A percentile compares a stretch with the other conserved stretches of the same genome.
Evolutionary conservation across 2,797 vertebrate genomes (phyloP).

Genomic region (Eulemur albifrons): DNA sequence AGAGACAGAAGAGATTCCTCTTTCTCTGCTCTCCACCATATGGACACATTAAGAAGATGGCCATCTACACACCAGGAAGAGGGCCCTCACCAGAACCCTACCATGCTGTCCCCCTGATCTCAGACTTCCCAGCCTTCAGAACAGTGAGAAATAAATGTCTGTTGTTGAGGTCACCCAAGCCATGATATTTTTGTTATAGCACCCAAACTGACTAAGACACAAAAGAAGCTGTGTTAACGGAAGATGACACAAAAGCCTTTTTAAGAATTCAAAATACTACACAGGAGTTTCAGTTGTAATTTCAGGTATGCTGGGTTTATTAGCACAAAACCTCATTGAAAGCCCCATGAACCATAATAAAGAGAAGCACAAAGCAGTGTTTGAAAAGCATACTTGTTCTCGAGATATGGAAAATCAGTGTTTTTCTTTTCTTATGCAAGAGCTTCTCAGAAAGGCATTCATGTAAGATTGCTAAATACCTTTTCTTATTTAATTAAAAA

Average conservation of each 20-base stretch:
- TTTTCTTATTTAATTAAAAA: slow-evolving; percentile 81
- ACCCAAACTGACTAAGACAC: not conserved
- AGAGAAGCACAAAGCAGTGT: not conserved
- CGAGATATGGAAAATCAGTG: not conserved
- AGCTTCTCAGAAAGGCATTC: slow-evolving; percentile 54
- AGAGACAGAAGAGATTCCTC: not conserved
- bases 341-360: not conserved
- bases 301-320: slow-evolving; percentile 19
- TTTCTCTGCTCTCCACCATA: not conserved
- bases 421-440: slow-evolving; percentile 49
- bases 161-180: not conserved
- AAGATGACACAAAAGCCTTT: not conserved
- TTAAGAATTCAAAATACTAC: not conserved
- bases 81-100: not conserved
- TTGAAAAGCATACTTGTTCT: slow-evolving; percentile 60
- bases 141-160: not conserved
- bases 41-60: not conserved
- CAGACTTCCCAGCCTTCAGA: not conserved
- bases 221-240: not conserved
- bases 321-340: slow-evolving; percentile 45
- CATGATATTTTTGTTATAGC: not conserved
- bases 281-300: slow-evolving; percentile 22
- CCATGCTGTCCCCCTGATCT: not conserved
- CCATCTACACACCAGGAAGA: not conserved
- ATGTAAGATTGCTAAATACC: slow-evolving; percentile 67